A percentile compares a stretch with the other conserved stretches of the same genome.
Conservation (phyloP, 2,113 vertebrate genomes). For the Nematolebias whitei region DNA sequence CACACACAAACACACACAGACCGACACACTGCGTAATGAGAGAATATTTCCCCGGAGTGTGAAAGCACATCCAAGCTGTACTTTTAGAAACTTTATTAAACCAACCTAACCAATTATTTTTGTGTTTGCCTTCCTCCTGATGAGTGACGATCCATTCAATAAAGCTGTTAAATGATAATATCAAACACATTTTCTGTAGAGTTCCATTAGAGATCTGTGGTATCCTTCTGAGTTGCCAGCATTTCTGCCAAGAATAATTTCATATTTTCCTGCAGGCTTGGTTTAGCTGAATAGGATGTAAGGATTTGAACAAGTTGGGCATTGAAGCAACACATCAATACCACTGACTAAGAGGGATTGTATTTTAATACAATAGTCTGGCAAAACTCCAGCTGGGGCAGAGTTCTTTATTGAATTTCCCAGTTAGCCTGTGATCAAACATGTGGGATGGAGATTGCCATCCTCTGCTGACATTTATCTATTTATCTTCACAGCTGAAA, state of each 20-base stretch:
- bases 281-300: slow-evolving; percentile 10
- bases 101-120: slow-evolving; percentile 67
- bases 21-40: slow-evolving; percentile 68
- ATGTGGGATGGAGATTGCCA: slow-evolving; percentile 41
- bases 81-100: slow-evolving; percentile 78
- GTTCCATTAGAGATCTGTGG: slow-evolving; percentile 18
- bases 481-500: slow-evolving; percentile 42
- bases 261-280: slow-evolving; percentile 9
- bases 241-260: slow-evolving; percentile 22
- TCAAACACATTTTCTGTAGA: slow-evolving; percentile 47
- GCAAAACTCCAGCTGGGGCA: slow-evolving; percentile 55
- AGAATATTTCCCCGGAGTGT: slow-evolving; percentile 80
- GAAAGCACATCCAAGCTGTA: slow-evolving; percentile 62
- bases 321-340: slow-evolving; percentile 17
- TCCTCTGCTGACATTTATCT: slow-evolving; percentile 59
- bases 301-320: slow-evolving; percentile 15
- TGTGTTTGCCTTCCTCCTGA: slow-evolving; percentile 60
- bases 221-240: slow-evolving; percentile 1
- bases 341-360: slow-evolving; percentile 45
- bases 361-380: slow-evolving; percentile 63
- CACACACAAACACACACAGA: slow-evolving; percentile 16
- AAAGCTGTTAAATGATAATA: slow-evolving; percentile 59
- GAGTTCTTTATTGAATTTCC: slow-evolving; percentile 64
- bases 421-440: slow-evolving; percentile 68
- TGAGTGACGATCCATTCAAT: slow-evolving; percentile 54